Base-by-base conservation (phyloP, 2,888 invertebrate species). In the Nomada hirtipes region DNA sequence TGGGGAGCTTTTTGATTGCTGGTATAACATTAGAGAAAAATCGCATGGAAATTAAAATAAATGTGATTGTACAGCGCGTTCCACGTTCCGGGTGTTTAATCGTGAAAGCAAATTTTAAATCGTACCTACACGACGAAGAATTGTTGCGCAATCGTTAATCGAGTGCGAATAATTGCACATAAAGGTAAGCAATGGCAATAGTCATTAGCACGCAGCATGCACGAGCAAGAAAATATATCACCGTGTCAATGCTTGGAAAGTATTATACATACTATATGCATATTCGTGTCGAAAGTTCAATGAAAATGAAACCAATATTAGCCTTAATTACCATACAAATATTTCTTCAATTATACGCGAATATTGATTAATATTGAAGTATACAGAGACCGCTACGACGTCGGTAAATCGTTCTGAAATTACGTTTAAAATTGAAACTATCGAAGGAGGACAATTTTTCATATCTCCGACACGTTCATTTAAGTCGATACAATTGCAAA, bases 161-260 rank as follows among this genome's bases (percentile, higher is more conserved):
- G 69, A 79, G 50, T 44, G 52, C 52, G 76, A 64, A 76, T 79
- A 76, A 70, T 76, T 79, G 76, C 76, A 44, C 63, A 64, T 64
- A 69, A 76, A 79, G 47, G 61, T 47, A 61, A 52, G 36, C 36
- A 7, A 36, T 36, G 36, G 76, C 57, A 63, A 52, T 59, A 64
- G 69, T 42, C 29, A 64, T 76, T 76, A 79, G 59, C 59, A 52
- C 44, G 23, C 23, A 50, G 55, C 42, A 67, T 61, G 67, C 55
- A 42, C 47, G 29, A n/a, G 52, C 20, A 44, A 18, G 69, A 59
- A 42, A 76, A 42, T 68, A 36, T 70, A 59, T 64, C 59, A 29
- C 72, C 26, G 23, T 57, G 57, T 63, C 63, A 47, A 57, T 63
- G 71, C 47, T 52, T 76, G 13, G 69, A 57, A 64, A 69, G 36